Conservation (phyloP, 2,797 vertebrate species). For the Thunnus albacares region DNA sequence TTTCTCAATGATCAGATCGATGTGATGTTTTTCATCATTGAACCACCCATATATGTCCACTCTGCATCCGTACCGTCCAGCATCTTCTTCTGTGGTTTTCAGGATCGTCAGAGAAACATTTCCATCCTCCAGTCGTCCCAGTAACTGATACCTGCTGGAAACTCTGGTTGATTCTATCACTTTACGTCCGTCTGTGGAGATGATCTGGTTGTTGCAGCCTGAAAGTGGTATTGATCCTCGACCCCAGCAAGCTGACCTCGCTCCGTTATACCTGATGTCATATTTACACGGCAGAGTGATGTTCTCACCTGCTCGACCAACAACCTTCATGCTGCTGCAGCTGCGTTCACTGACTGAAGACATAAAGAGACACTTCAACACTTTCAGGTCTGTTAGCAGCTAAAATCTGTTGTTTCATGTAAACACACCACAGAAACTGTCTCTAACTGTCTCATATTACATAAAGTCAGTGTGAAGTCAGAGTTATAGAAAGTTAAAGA, state of each 20-base stretch:
- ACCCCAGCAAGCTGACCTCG: too few relatives aligned
- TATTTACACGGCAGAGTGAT: too few relatives aligned
- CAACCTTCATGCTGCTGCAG: too few relatives aligned
- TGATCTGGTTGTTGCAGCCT: constrained; percentile 67
- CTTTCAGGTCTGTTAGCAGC: too few relatives aligned
- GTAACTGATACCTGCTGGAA: constrained; percentile 80
- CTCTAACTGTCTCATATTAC: too few relatives aligned
- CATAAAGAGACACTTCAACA: background rate
- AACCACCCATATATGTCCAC: constrained; percentile 77
- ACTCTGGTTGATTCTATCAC: constrained; percentile 31
- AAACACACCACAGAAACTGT: too few relatives aligned
- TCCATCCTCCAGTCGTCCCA: constrained; percentile 75
- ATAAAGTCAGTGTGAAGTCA: too few relatives aligned
- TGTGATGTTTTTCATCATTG: constrained; percentile 79
- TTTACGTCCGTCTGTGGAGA: constrained; percentile 72
- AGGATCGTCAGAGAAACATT: constrained; percentile 87
- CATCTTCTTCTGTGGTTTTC: constrained; percentile 69
- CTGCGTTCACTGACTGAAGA: too few relatives aligned
- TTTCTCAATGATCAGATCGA: constrained; percentile 65
- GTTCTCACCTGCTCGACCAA: too few relatives aligned
- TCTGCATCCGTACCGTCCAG: constrained; percentile 89
- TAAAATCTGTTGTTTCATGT: too few relatives aligned
- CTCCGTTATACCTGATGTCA: too few relatives aligned
- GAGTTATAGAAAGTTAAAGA: too few relatives aligned
- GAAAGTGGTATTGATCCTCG: accelerated